A percentile compares a stretch with the other conserved stretches of the same genome.
Conservation (phyloP, 2,888 invertebrate species). For the Norana najaformis region DNA sequence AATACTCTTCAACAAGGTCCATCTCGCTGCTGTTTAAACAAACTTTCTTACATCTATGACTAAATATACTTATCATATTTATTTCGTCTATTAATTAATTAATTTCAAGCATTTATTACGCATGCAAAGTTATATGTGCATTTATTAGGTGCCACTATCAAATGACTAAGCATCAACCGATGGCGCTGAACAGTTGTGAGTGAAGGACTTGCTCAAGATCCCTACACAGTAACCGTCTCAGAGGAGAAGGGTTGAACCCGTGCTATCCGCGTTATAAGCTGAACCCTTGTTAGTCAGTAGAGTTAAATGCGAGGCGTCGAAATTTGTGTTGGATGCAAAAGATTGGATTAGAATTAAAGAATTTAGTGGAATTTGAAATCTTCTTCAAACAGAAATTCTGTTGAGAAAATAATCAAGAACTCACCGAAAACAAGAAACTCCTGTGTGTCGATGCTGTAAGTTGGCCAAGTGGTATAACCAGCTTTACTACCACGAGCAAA, state of each 20-base stretch:
- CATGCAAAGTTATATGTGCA: too few species aligned
- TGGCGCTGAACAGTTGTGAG: too few species aligned
- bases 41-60: not conserved
- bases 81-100: too few species aligned
- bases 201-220: too few species aligned
- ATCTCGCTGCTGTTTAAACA: not conserved
- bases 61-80: not conserved
- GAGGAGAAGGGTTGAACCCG: too few species aligned
- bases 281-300: too few species aligned
- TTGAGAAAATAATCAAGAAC: not conserved
- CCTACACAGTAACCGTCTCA: too few species aligned
- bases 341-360: not conserved
- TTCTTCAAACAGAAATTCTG: not conserved
- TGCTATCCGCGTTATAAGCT: too few species aligned
- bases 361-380: not conserved
- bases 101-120: too few species aligned
- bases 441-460: not conserved
- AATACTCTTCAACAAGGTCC: not conserved
- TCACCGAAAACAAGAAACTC: not conserved
- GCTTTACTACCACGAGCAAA: constrained; percentile 5
- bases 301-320: too few species aligned
- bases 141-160: too few species aligned
- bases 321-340: not conserved
- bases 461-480: constrained; percentile 17
- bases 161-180: too few species aligned